Evolutionary conservation across 2,888 invertebrate genomes (phyloP).

Genomic region (Drosophila meridionalis): DNA sequence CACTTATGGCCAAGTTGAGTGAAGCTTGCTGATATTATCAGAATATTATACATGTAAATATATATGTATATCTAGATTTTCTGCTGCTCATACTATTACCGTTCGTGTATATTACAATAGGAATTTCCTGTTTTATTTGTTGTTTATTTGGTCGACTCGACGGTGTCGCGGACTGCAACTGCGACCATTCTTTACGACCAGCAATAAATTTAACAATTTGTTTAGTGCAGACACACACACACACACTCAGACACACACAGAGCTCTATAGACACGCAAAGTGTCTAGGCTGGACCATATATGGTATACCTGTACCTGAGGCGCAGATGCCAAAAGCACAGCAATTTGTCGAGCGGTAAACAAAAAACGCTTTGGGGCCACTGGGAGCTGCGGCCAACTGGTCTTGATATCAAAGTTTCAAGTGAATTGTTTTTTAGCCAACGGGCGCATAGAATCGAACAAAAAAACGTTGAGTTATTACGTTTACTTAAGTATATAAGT

Average conservation of each 20-base stretch:
- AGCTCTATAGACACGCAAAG: constrained; percentile 66
- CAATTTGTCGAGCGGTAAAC: constrained; percentile 79
- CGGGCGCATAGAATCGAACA: constrained; percentile 14
- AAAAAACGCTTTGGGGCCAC: constrained; percentile 53
- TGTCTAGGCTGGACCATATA: constrained; percentile 74
- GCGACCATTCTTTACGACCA: constrained; percentile 81
- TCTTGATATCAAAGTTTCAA: constrained; percentile 33
- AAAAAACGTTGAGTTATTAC: constrained; percentile 47
- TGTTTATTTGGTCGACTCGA: constrained; percentile 39
- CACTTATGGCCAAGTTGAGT: constrained; percentile 48
- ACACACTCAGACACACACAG: constrained; percentile 44
- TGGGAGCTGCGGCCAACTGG: constrained; percentile 41
- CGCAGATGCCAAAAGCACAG: constrained; percentile 76
- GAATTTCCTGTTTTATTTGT: constrained; percentile 54
- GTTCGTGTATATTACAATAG: constrained; percentile 64
- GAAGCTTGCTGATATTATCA: constrained; percentile 10
- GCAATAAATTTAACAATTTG: constrained; percentile 84
- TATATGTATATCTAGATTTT: neutral
- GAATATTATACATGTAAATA: neutral
- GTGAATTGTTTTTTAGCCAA: constrained; percentile 42
- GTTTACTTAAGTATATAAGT: neutral
- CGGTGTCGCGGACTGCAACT: constrained; percentile 50
- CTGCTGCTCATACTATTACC: constrained; percentile 12
- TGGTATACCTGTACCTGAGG: constrained; percentile 63
- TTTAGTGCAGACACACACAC: constrained; percentile 70